These are phyloP conservation scores for Baryphthengus martii DNA, from an alignment of 2,113 vertebrate species.

Conservation along the genomic window DNA sequence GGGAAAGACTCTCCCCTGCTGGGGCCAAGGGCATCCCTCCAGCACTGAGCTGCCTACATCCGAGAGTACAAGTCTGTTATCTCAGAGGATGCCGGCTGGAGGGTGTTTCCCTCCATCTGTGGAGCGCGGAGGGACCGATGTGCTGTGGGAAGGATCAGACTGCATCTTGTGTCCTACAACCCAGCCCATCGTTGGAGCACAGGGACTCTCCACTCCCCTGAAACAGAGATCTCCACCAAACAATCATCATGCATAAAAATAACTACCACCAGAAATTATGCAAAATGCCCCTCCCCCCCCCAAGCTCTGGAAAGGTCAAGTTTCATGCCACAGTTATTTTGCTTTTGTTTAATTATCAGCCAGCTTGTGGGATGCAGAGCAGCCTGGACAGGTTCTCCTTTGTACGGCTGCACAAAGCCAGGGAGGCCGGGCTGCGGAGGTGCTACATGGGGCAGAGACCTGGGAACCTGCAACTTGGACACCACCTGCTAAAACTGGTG, in stretches of 20 bases:
- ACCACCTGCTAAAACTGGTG: background rate
- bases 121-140: background rate
- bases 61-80: background rate
- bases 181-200: accelerated
- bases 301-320: conserved; percentile 31
- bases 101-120: background rate
- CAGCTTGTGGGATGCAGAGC: background rate
- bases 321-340: conserved; percentile 44
- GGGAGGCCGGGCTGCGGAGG: background rate
- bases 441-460: background rate
- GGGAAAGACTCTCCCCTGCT: background rate
- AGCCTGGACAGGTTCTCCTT: conserved; percentile 48
- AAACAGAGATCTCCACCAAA: background rate
- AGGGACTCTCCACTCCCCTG: accelerated
- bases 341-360: conserved; percentile 68
- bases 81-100: background rate
- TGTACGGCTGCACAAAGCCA: conserved; percentile 13
- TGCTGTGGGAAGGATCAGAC: background rate
- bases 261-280: background rate
- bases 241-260: background rate
- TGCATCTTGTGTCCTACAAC: background rate
- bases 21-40: background rate
- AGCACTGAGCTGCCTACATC: background rate
- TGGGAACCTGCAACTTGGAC: background rate
- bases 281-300: background rate